These are phyloP conservation scores for Enteromius paludinosus DNA, from an alignment of 2,797 vertebrate genomes.

Conservation along the genomic window DNA sequence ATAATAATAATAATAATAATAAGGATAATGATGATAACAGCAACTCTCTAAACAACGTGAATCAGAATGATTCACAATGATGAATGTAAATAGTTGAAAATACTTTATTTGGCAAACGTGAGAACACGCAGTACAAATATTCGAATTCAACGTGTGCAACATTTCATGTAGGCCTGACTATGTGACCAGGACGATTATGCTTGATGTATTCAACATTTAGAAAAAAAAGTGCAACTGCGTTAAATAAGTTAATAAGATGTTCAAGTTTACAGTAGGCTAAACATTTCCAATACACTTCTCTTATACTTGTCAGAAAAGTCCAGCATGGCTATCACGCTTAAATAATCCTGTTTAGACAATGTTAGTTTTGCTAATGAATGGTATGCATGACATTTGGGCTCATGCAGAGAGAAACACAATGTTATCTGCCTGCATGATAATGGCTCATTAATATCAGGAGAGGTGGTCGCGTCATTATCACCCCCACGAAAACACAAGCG, in stretches of 20 bases:
- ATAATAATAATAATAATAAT: constrained; percentile 3
- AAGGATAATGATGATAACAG: neutral
- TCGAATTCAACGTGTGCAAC: neutral
- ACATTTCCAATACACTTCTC: neutral
- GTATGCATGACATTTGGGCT: constrained; percentile 45
- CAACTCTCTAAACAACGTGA: neutral
- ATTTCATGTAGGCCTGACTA: neutral
- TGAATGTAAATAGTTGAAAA: neutral
- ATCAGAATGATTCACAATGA: neutral
- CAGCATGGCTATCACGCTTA: neutral
- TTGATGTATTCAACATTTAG: neutral
- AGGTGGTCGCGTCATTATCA: constrained; percentile 13
- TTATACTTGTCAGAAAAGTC: neutral
- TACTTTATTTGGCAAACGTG: neutral
- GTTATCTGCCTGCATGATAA: constrained; percentile 45
- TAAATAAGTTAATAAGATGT: neutral
- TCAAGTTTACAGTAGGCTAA: neutral
- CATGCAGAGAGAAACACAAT: constrained; percentile 19
- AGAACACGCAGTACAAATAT: neutral
- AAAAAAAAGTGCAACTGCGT: neutral
- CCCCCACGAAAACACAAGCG: neutral
- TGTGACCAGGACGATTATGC: neutral
- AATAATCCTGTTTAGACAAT: constrained; percentile 17
- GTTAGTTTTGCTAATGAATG: constrained; percentile 56
- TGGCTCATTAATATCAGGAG: constrained; percentile 22